Conservation (phyloP, 2,888 invertebrate species). For the Limenitis camilla region DNA sequence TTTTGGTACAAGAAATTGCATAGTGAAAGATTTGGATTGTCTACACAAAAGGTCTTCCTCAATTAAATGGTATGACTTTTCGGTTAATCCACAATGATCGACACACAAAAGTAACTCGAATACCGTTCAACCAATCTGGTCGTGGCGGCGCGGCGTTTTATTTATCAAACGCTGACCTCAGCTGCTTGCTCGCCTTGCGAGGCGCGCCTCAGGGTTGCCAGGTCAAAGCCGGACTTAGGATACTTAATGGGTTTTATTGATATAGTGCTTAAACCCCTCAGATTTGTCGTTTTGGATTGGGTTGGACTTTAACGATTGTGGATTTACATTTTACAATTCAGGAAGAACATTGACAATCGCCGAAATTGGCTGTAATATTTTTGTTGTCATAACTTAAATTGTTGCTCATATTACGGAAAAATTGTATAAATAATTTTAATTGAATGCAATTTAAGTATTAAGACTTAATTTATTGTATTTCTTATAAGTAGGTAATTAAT, state of each 20-base stretch:
- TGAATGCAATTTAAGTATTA: too few relatives aligned
- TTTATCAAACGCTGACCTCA: conserved; percentile 24
- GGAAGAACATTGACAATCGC: too few relatives aligned
- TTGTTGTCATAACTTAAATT: too few relatives aligned
- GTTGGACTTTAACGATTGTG: neutral
- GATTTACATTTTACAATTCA: neutral
- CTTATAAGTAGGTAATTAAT: too few relatives aligned
- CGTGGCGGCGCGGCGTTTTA: conserved; percentile 9
- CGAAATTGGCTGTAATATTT: too few relatives aligned
- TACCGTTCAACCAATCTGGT: neutral
- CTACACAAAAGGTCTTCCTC: neutral
- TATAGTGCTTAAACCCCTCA: neutral
- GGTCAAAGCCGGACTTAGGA: conserved; percentile 9
- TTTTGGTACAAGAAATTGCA: neutral
- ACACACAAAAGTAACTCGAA: conserved; percentile 2
- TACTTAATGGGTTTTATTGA: neutral
- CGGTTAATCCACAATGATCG: neutral
- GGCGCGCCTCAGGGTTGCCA: conserved; percentile 9
- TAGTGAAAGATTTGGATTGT: too few relatives aligned
- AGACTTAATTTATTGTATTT: too few relatives aligned
- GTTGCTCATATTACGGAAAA: too few relatives aligned
- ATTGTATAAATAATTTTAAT: too few relatives aligned
- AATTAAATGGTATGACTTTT: neutral
- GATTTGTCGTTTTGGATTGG: neutral
- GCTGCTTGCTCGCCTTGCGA: conserved; percentile 17